Percentiles rank a stretch among this genome's conserved stretches.
Conservation (phyloP, 2,888 invertebrate species). For the Conomelus anceps region DNA sequence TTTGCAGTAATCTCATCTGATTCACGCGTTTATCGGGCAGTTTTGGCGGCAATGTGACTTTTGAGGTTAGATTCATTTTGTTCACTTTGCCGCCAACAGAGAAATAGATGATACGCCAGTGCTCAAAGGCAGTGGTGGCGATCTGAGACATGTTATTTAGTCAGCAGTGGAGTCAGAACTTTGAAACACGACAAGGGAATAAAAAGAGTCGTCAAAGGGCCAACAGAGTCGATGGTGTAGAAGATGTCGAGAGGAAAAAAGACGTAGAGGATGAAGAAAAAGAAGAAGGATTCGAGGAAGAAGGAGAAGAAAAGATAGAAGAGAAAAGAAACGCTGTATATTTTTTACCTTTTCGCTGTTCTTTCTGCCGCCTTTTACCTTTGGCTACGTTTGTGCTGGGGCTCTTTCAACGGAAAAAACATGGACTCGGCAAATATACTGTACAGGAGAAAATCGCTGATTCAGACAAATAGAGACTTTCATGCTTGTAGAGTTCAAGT, state of each 20-base stretch:
- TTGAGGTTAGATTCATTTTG: background rate
- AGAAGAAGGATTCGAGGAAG: background rate
- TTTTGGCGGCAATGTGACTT: background rate
- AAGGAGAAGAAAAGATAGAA: background rate
- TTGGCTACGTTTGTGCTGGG: background rate
- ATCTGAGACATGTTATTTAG: background rate
- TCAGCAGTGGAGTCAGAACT: background rate
- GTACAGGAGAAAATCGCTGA: background rate
- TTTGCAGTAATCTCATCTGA: too few relatives aligned
- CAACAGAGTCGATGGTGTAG: background rate
- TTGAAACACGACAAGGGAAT: background rate
- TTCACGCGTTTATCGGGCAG: background rate
- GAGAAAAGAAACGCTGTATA: background rate
- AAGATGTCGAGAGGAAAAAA: background rate
- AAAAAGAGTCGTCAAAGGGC: background rate
- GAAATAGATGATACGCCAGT: too few relatives aligned
- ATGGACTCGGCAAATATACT: background rate
- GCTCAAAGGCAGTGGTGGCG: background rate
- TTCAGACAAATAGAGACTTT: background rate
- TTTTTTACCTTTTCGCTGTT: background rate
- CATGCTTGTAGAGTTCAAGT: background rate
- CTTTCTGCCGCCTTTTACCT: background rate
- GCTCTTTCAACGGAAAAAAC: background rate
- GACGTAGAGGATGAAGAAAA: background rate
- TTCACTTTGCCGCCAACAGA: too few relatives aligned